phyloP scores from a whole-genome alignment of 2,113 vertebrate genomes.

The Terrapene triunguis region DNA sequence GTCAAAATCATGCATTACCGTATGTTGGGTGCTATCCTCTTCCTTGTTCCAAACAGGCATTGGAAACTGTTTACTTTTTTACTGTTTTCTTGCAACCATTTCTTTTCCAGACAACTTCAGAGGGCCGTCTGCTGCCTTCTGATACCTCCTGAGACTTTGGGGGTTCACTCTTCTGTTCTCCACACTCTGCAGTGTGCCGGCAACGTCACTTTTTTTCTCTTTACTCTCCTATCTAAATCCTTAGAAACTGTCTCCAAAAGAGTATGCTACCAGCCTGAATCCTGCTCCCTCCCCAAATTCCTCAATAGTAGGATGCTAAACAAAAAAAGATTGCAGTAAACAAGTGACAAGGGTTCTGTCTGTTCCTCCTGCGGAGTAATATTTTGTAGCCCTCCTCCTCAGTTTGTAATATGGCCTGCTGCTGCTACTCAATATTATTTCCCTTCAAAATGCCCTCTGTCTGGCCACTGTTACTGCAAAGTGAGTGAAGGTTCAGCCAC shows the following conservation, averaged over 20 bases:
- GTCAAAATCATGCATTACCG: neutral
- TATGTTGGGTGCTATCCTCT: neutral
- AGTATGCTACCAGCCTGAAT: neutral
- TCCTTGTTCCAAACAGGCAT: neutral
- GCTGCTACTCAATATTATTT: neutral
- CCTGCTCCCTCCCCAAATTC: neutral
- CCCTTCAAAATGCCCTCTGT: neutral
- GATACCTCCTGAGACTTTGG: neutral
- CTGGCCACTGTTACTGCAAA: neutral
- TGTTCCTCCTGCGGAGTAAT: neutral
- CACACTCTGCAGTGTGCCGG: neutral
- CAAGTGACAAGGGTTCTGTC: neutral
- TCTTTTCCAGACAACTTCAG: neutral
- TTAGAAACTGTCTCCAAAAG: neutral
- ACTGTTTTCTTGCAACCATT: neutral
- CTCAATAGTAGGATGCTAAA: neutral
- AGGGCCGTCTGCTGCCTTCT: neutral
- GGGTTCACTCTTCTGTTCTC: neutral
- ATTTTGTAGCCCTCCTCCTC: neutral
- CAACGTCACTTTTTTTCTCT: neutral
- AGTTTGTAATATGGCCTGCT: neutral
- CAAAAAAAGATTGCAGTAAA: neutral
- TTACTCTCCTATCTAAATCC: neutral
- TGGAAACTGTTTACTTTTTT: neutral
- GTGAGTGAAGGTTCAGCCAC: neutral